Percentiles rank a stretch among this genome's conserved stretches.
Evolutionary conservation across 1,140 invertebrate species (phyloP).

Genomic region (Platyscapa corneri): DNA sequence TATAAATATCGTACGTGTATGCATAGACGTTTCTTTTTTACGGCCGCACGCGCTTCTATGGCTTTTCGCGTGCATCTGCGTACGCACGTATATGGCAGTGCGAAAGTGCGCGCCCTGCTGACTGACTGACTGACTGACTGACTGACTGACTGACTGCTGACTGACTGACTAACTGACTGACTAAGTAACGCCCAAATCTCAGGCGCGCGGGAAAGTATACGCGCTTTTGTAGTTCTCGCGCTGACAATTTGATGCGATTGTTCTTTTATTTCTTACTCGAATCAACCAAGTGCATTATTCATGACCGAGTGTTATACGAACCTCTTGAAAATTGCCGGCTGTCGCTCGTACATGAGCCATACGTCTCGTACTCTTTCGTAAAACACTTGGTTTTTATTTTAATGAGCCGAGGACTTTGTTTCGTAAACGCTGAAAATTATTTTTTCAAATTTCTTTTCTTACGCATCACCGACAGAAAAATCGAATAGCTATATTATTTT

Average conservation of each 20-base stretch:
- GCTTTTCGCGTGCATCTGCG: background rate
- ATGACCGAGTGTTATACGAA: slow-evolving; percentile 24
- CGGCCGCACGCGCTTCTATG: background rate
- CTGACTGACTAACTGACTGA: slow-evolving; percentile 2
- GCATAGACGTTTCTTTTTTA: background rate
- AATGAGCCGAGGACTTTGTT: slow-evolving; percentile 4
- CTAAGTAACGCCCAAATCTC: slow-evolving; percentile 39
- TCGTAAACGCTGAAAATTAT: slow-evolving; percentile 17
- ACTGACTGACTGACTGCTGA: background rate
- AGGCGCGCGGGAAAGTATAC: slow-evolving; percentile 7
- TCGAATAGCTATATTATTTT: slow-evolving; percentile 25
- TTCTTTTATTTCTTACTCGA: slow-evolving; percentile 33
- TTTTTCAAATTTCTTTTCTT: background rate
- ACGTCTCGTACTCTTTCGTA: slow-evolving; percentile 15
- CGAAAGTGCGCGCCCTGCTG: background rate
- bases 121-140: slow-evolving; percentile 4
- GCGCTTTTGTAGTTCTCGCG: slow-evolving; percentile 30
- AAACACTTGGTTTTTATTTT: slow-evolving; percentile 33
- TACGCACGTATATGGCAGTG: background rate
- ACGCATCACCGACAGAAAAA: background rate
- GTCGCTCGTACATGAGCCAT: slow-evolving; percentile 2
- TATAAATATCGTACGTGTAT: background rate
- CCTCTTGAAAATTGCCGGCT: slow-evolving; percentile 42
- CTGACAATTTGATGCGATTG: slow-evolving; percentile 41
- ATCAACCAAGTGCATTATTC: slow-evolving; percentile 41